Base-by-base conservation (phyloP, 1,140 invertebrate species). In the Cydia strobilella region DNA sequence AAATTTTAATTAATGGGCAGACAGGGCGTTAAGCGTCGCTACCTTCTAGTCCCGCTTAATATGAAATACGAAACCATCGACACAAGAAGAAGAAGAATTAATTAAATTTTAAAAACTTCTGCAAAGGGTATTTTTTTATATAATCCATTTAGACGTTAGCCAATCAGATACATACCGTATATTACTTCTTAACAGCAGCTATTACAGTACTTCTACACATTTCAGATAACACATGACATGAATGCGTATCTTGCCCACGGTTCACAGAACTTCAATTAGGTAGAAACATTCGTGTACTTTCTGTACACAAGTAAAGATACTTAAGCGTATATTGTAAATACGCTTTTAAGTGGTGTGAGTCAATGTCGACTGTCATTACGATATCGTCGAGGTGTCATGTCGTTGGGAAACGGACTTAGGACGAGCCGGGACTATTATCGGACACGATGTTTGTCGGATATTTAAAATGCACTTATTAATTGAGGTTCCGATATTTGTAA, bases 281-380 rank as follows among this genome's bases (percentile, higher is more conserved):
- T 69, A 69, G 18, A 69, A 69, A 31, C 3, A 66, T 69, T 35
- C 31, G 65, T 69, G 65, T 69, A 42, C 31, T 79, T 83, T 78
- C 78, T 82, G 79, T 85, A 80, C 82, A 77, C 84, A 75, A 23
- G 7, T 59, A 59, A 59, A 59, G 15, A n/a, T 59, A 59, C 54
- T 59, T 59, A 23, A 54, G 51, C n/a, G n/a, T 54, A 54, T 54
- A 54, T 18, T 80, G 72, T 82, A n/a, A n/a, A 86, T 84, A 86
- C 79, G 79, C 81, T 82, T 81, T 80, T 78, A 80, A 79, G 79
- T 82, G 78, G 80, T 79, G 81, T 89, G 87, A 89, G 84, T 89
- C 86, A 90, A 88, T 88, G 82, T 86, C 71, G 84, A 86, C 85
- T 89, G 87, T 90, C 86, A 84, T 90, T 90, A 88, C 80, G 85